Conservation (phyloP, 2,113 vertebrate species). For the Elephantulus edwardii region DNA sequence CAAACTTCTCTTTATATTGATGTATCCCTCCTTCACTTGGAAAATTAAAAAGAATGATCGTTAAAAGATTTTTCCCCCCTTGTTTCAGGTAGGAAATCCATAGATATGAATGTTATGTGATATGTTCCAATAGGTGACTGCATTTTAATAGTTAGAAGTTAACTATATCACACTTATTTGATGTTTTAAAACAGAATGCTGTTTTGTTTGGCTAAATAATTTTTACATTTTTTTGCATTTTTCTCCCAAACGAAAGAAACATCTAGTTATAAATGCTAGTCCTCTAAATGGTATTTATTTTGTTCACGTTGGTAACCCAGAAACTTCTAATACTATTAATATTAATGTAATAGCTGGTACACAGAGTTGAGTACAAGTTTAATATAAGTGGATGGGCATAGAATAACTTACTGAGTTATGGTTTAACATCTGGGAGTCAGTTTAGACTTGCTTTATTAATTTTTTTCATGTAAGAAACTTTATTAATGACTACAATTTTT, state of each 20-base stretch:
- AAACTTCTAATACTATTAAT: slow-evolving; percentile 37
- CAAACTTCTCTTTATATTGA: neutral
- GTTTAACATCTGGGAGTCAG: slow-evolving; percentile 30
- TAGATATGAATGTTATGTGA: slow-evolving; percentile 15
- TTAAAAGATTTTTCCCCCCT: slow-evolving; percentile 47
- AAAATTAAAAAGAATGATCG: neutral
- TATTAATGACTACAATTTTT: neutral
- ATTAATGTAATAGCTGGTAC: slow-evolving; percentile 11
- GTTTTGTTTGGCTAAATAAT: slow-evolving; percentile 48
- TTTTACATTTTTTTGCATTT: slow-evolving; percentile 55
- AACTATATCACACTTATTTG: slow-evolving; percentile 33
- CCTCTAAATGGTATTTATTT: slow-evolving; percentile 52
- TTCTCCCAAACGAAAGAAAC: neutral
- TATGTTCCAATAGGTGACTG: slow-evolving; percentile 35
- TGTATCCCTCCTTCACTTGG: neutral
- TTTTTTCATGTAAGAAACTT: slow-evolving; percentile 41
- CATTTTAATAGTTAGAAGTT: slow-evolving; percentile 27
- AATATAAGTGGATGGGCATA: slow-evolving; percentile 4
- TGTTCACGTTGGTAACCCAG: neutral
- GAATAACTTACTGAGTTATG: slow-evolving; percentile 21
- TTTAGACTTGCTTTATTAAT: slow-evolving; percentile 46
- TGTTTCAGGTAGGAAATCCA: neutral
- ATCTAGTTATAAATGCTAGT: slow-evolving; percentile 11
- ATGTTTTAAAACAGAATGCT: slow-evolving; percentile 14
- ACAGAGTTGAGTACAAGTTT: slow-evolving; percentile 16